Conservation (phyloP, 2,113 vertebrate species). For the Mormyrus iriodes region DNA sequence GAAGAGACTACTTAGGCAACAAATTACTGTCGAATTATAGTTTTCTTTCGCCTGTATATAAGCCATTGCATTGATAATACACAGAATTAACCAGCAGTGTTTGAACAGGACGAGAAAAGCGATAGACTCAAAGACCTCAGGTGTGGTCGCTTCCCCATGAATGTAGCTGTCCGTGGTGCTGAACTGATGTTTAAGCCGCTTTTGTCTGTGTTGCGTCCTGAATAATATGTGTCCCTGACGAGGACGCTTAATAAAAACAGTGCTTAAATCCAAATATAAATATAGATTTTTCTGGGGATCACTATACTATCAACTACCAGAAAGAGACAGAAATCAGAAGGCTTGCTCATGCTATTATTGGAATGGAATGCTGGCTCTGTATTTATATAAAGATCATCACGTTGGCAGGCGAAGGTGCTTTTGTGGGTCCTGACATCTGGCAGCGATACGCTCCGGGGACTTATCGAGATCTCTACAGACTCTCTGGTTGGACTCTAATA, state of each 20-base stretch:
- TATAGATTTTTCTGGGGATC: slow-evolving; percentile 2
- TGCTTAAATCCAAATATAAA: slow-evolving; percentile 29
- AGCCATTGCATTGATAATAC: not conserved
- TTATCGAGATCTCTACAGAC: slow-evolving; percentile 68
- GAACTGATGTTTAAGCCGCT: slow-evolving; percentile 44
- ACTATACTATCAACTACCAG: slow-evolving; percentile 38
- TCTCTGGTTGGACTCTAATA: slow-evolving; percentile 76
- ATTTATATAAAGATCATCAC: slow-evolving; percentile 67
- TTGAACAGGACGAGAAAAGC: not conserved
- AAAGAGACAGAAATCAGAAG: slow-evolving; percentile 50
- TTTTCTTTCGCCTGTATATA: not conserved
- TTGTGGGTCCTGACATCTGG: slow-evolving; percentile 75
- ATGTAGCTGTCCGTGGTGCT: slow-evolving; percentile 63
- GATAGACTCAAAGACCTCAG: not conserved
- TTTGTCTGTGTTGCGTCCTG: not conserved
- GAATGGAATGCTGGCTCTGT: slow-evolving; percentile 53
- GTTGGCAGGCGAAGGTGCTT: slow-evolving; percentile 68
- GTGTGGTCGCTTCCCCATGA: not conserved
- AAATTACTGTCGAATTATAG: not conserved
- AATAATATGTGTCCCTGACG: slow-evolving; percentile 23
- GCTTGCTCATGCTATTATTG: slow-evolving; percentile 37
- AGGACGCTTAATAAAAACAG: slow-evolving; percentile 37
- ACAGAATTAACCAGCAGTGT: not conserved
- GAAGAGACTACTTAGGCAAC: not conserved
- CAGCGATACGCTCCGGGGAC: slow-evolving; percentile 69